A percentile compares a stretch with the other conserved stretches of the same genome.
Evolutionary conservation across 2,797 vertebrate species (phyloP).

Genomic region (Falco columbarius): DNA sequence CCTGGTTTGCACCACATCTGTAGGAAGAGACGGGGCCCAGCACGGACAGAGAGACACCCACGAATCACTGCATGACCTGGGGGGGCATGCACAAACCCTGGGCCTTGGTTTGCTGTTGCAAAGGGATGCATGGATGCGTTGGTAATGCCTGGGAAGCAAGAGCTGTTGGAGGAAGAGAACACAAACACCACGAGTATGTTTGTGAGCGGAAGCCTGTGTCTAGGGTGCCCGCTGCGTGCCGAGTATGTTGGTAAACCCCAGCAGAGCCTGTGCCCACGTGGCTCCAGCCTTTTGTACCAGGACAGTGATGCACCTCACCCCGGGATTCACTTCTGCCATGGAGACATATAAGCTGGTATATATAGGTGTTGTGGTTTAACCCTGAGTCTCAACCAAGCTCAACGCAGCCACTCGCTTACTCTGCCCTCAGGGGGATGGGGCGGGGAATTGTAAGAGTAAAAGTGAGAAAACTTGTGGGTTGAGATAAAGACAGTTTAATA

Average conservation of each 20-base stretch:
- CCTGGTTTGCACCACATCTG: background rate
- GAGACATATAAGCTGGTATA: background rate
- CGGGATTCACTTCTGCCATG: background rate
- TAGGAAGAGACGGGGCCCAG: background rate
- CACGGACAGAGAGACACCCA: fast-evolving
- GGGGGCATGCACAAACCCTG: fast-evolving
- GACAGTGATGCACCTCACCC: background rate
- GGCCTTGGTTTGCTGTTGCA: background rate
- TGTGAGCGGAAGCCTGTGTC: background rate
- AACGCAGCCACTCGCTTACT: too few species aligned
- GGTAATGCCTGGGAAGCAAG: background rate
- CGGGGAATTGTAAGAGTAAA: too few species aligned
- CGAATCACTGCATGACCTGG: background rate
- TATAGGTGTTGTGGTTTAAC: too few species aligned
- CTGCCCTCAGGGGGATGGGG: too few species aligned
- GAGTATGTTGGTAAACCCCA: background rate
- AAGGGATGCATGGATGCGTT: background rate
- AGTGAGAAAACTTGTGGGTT: too few species aligned
- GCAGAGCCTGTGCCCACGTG: fast-evolving
- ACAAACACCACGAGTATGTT: fast-evolving
- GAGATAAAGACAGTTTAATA: too few species aligned
- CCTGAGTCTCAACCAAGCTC: too few species aligned
- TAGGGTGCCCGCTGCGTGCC: background rate
- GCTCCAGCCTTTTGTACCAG: background rate
- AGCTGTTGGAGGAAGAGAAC: background rate